A percentile compares a stretch with the other conserved stretches of the same genome.
phyloP scores from a whole-genome alignment of 1,140 invertebrate species.

The Aphaenogaster rudis region DNA sequence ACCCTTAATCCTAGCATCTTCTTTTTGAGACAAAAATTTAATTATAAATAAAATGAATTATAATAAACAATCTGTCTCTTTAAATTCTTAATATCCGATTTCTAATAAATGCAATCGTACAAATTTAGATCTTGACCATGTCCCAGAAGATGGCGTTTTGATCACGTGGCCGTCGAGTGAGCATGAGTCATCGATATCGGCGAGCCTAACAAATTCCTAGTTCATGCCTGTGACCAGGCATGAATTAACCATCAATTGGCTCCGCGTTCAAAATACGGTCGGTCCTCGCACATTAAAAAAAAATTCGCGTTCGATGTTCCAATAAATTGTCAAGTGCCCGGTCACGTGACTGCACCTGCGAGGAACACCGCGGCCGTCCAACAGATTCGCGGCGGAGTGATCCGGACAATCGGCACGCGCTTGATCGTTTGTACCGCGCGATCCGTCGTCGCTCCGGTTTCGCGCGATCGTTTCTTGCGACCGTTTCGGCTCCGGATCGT shows the following conservation, averaged over 20 bases:
- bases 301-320: background rate
- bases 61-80: too few relatives aligned
- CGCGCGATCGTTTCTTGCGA: background rate
- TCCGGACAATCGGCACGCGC: background rate
- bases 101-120: too few relatives aligned
- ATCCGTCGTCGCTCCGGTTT: background rate
- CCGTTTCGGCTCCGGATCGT: background rate
- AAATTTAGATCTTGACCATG: background rate
- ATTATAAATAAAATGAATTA: too few relatives aligned
- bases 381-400: background rate
- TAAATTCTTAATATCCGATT: too few relatives aligned
- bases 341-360: slow-evolving; percentile 4
- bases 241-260: slow-evolving; percentile 52
- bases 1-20: too few relatives aligned
- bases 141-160: background rate
- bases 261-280: slow-evolving; percentile 31
- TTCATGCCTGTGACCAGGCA: slow-evolving; percentile 14
- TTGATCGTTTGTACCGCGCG: background rate
- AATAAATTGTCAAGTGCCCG: slow-evolving; percentile 50
- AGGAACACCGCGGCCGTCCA: background rate
- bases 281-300: slow-evolving; percentile 1
- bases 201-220: background rate
- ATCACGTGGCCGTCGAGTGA: background rate
- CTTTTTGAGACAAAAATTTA: too few relatives aligned
- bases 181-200: background rate